Percentiles rank a stretch among this genome's conserved stretches.
phyloP scores from a whole-genome alignment of 2,888 invertebrate species.

The Eupithecia vulgata region DNA sequence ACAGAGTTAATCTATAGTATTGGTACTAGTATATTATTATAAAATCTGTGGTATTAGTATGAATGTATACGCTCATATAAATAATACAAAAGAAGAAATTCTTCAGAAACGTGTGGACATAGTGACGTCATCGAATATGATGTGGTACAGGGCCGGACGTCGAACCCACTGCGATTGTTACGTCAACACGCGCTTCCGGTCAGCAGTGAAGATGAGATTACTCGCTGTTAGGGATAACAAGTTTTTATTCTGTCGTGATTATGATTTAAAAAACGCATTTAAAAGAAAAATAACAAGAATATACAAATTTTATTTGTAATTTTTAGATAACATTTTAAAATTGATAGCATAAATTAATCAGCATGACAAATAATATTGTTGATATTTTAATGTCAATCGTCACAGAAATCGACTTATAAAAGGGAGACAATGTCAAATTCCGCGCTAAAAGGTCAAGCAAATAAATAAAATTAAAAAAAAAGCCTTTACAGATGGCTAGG shows the following conservation, averaged over 20 bases:
- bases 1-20: too few species aligned
- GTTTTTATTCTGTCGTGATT: not conserved
- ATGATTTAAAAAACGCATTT: not conserved
- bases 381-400: too few species aligned
- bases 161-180: conserved; percentile 28
- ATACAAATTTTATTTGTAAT: too few species aligned
- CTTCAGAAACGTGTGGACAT: not conserved
- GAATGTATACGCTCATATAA: too few species aligned
- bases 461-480: not conserved
- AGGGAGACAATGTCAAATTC: too few species aligned
- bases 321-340: too few species aligned
- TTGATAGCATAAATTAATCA: too few species aligned
- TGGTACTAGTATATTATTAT: too few species aligned
- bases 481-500: not conserved
- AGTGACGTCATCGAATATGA: conserved; percentile 21
- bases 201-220: not conserved
- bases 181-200: conserved; percentile 32
- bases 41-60: too few species aligned
- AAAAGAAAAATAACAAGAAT: not conserved
- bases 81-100: not conserved
- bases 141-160: conserved; percentile 24
- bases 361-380: too few species aligned
- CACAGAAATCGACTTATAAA: too few species aligned
- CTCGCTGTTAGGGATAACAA: not conserved
- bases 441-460: not conserved